Conservation (phyloP, 2,888 invertebrate genomes). For the Aleiodes testaceus region DNA sequence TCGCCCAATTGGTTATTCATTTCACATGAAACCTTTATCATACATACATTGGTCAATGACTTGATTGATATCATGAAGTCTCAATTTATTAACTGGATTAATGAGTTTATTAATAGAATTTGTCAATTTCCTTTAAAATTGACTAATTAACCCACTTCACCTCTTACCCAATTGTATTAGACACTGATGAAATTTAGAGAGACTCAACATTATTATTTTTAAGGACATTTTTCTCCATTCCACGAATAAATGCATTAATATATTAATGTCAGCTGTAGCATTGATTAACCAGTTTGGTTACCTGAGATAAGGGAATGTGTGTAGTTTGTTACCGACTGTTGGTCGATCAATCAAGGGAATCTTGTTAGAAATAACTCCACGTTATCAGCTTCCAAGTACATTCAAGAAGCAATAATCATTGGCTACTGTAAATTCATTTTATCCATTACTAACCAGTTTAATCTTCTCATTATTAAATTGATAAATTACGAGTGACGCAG, state of each 20-base stretch:
- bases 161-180: too few relatives aligned
- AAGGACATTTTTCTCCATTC: too few relatives aligned
- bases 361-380: conserved; percentile 53
- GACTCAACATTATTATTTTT: too few relatives aligned
- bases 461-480: background rate
- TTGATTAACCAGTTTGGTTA: conserved; percentile 24
- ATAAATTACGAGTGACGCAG: too few relatives aligned
- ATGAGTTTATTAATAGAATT: conserved; percentile 42
- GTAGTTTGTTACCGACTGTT: conserved; percentile 37
- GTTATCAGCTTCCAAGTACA: background rate
- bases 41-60: conserved; percentile 14
- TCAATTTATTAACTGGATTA: conserved; percentile 35
- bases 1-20: conserved; percentile 32
- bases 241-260: background rate
- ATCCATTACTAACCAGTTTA: background rate
- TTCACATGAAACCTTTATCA: conserved; percentile 32
- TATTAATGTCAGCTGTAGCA: background rate
- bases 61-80: conserved; percentile 37
- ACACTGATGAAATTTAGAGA: too few relatives aligned
- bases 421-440: conserved; percentile 48
- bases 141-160: too few relatives aligned
- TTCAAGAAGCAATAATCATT: conserved; percentile 44
- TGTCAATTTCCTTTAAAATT: background rate
- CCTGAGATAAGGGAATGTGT: conserved; percentile 33
- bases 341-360: conserved; percentile 58